phyloP scores from a whole-genome alignment of 2,797 vertebrate species.

The Todus mexicanus region DNA sequence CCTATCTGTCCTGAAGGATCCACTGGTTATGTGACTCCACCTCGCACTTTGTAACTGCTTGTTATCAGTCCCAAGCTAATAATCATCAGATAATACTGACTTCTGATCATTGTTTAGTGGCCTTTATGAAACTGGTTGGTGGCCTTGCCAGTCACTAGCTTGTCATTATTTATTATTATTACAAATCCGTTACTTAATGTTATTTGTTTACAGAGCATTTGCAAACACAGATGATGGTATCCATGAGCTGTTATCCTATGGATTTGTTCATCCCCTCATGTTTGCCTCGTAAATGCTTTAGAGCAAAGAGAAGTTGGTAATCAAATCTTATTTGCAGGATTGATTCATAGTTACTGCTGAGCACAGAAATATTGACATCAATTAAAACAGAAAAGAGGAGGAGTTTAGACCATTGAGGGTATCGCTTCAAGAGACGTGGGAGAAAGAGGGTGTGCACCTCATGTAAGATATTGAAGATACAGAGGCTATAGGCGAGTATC shows the following conservation, averaged over 20 bases:
- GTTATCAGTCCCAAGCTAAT: neutral
- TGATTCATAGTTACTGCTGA: neutral
- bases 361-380: neutral
- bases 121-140: neutral
- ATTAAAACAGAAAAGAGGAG: neutral
- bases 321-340: neutral
- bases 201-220: neutral
- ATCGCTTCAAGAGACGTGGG: neutral
- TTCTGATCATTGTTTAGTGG: neutral
- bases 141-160: neutral
- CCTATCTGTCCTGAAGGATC: neutral
- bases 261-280: neutral
- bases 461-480: neutral
- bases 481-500: neutral
- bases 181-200: neutral
- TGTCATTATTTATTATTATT: neutral
- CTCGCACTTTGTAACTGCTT: neutral
- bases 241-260: neutral
- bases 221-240: neutral
- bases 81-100: neutral
- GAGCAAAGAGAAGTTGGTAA: neutral
- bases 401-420: neutral
- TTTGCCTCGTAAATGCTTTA: neutral
- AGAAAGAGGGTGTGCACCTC: neutral
- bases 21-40: neutral